These are phyloP conservation scores for Thunnus thynnus DNA, from an alignment of 2,113 vertebrate genomes.

Conservation along the genomic window DNA sequence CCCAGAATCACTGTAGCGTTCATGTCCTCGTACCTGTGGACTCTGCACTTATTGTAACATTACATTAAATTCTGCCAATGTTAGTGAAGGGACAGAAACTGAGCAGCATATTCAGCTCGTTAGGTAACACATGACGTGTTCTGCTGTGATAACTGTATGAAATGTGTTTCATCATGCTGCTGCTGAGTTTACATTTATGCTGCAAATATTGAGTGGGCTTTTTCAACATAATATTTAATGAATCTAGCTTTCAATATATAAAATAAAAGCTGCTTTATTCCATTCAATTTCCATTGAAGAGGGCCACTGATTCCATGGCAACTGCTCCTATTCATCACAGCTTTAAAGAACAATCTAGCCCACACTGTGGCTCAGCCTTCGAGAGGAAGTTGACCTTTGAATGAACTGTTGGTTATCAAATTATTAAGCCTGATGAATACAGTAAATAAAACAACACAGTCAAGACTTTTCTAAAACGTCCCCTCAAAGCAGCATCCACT, in stretches of 20 bases:
- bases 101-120: slow-evolving; percentile 22
- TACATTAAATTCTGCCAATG: background rate
- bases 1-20: background rate
- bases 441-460: too few relatives aligned
- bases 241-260: background rate
- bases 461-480: too few relatives aligned
- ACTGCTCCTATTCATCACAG: background rate
- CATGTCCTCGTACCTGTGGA: background rate
- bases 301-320: background rate
- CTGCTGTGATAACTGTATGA: slow-evolving; percentile 56
- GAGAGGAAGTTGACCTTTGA: slow-evolving; percentile 4
- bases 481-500: too few relatives aligned
- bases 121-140: slow-evolving; percentile 45
- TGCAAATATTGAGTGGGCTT: background rate
- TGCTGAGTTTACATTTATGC: background rate
- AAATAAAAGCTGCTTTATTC: background rate
- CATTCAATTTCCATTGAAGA: background rate
- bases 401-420: background rate
- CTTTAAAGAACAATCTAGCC: background rate
- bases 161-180: slow-evolving; percentile 25
- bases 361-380: background rate
- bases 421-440: background rate
- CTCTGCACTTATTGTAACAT: background rate
- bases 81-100: background rate
- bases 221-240: background rate